These are phyloP conservation scores for Eugnorisma glareosa DNA, from an alignment of 2,888 invertebrate genomes.

Conservation along the genomic window DNA sequence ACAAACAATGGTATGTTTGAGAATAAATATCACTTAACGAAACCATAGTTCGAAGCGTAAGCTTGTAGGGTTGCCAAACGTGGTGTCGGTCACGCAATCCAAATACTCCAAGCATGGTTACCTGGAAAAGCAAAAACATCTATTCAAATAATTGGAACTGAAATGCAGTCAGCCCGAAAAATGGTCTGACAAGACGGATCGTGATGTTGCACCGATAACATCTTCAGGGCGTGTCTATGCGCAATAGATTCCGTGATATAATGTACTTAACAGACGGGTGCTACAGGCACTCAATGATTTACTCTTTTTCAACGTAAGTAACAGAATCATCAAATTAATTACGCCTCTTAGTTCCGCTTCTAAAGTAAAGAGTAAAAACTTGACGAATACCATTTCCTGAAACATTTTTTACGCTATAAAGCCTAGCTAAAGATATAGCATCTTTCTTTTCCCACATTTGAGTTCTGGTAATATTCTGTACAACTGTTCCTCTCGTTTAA, in stretches of 20 bases:
- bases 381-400: conserved; percentile 44
- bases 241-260: conserved; percentile 25
- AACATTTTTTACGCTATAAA: conserved; percentile 24
- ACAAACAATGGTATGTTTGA: conserved; percentile 65
- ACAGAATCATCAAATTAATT: conserved; percentile 56
- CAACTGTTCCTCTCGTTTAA: conserved; percentile 47
- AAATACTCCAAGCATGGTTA: conserved; percentile 41
- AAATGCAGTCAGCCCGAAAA: conserved; percentile 46
- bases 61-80: conserved; percentile 56
- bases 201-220: conserved; percentile 43
- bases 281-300: conserved; percentile 16
- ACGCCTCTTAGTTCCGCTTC: conserved; percentile 55
- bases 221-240: conserved; percentile 30
- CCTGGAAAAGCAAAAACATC: conserved; percentile 44
- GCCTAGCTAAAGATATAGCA: not conserved
- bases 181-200: conserved; percentile 22
- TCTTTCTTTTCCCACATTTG: conserved; percentile 1
- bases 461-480: conserved; percentile 5
- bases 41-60: conserved; percentile 57
- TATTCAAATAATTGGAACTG: conserved; percentile 42
- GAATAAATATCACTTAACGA: conserved; percentile 67
- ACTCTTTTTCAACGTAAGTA: conserved; percentile 40
- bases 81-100: conserved; percentile 37
- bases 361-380: conserved; percentile 48
- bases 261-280: conserved; percentile 21